A percentile compares a stretch with the other conserved stretches of the same genome.
Conservation (phyloP, 2,113 vertebrate genomes). For the Muntiacus reevesi region DNA sequence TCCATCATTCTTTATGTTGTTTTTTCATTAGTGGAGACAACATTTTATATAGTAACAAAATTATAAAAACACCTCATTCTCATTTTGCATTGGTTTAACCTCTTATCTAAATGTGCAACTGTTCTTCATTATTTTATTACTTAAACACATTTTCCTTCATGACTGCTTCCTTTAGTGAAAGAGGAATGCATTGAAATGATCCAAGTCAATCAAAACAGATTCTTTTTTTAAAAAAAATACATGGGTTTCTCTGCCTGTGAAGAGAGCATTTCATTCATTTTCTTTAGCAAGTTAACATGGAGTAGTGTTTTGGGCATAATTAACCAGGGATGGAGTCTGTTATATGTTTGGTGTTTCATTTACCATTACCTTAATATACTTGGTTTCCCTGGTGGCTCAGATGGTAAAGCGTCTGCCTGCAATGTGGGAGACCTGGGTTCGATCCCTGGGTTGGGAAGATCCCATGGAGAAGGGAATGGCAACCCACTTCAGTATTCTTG, state of each 20-base stretch:
- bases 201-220: neutral
- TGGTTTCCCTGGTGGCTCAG: neutral
- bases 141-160: neutral
- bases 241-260: neutral
- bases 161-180: conserved; percentile 6
- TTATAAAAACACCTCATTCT: neutral
- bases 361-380: neutral
- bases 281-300: neutral
- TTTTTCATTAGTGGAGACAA: neutral
- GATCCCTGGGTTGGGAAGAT: neutral
- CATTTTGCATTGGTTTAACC: neutral
- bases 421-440: neutral
- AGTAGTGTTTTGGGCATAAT: neutral
- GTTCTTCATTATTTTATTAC: conserved; percentile 20
- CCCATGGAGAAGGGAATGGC: fast-evolving
- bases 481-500: neutral
- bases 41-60: neutral
- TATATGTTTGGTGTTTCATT: neutral
- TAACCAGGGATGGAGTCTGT: neutral
- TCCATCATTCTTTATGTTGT: neutral
- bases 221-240: neutral
- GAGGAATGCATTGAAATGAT: neutral
- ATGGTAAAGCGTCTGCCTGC: neutral
- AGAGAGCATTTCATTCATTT: neutral
- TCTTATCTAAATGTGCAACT: neutral